Evolutionary conservation across 1,140 invertebrate genomes (phyloP).

Genomic region (Nomia melanderi): DNA sequence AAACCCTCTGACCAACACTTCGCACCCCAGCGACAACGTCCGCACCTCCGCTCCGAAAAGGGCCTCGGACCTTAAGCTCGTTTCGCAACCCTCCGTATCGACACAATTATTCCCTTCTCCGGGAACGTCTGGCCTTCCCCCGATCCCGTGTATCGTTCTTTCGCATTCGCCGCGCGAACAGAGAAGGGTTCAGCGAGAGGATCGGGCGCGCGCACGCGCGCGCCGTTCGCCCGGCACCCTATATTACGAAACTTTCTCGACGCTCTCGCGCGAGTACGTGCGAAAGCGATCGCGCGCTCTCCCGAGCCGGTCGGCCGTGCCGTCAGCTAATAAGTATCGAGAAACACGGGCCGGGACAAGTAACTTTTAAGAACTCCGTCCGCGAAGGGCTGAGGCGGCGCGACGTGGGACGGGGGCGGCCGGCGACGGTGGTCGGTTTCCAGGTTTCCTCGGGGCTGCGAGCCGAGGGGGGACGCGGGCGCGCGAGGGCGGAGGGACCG

Average conservation of each 20-base stretch:
- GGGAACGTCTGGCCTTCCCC: neutral
- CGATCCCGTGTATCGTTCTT: too few relatives aligned
- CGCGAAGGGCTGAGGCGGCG: too few relatives aligned
- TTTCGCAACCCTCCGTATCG: neutral
- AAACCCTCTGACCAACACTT: too few relatives aligned
- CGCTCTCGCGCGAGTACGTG: constrained; percentile 48
- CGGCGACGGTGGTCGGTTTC: constrained; percentile 26
- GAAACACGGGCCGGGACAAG: constrained; percentile 71
- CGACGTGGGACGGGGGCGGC: constrained; percentile 10
- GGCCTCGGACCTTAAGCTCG: neutral
- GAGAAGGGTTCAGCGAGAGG: neutral
- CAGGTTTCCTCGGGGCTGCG: constrained; percentile 26
- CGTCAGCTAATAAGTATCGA: constrained; percentile 79
- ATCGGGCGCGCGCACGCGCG: constrained; percentile 14
- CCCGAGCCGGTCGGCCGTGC: too few relatives aligned
- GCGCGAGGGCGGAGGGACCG: constrained; percentile 49
- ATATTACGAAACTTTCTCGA: constrained; percentile 77
- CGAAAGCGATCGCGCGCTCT: constrained; percentile 44
- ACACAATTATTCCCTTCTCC: neutral
- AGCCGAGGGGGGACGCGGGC: constrained; percentile 5
- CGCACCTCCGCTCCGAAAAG: too few relatives aligned
- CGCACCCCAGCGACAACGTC: too few relatives aligned
- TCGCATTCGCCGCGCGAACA: neutral
- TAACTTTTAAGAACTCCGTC: constrained; percentile 78
- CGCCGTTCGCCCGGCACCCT: constrained; percentile 37